Conservation (phyloP, 2,113 vertebrate genomes). For the Zosterops hypoxanthus region DNA sequence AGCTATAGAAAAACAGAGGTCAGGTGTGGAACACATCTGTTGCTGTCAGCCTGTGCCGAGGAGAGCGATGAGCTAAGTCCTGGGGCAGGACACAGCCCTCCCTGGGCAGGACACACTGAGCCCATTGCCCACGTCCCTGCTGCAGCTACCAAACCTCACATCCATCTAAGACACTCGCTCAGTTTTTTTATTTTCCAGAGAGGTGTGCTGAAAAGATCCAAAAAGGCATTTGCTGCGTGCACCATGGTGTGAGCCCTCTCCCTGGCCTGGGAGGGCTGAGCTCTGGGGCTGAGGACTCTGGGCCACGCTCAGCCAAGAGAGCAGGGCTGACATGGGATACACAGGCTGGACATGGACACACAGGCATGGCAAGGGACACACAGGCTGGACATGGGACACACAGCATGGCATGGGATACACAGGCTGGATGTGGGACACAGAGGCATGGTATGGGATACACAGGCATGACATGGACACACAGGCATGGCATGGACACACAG, state of each 20-base stretch:
- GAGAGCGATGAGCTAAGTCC: neutral
- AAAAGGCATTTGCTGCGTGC: too few species aligned
- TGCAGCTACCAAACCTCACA: neutral
- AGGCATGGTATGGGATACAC: too few species aligned
- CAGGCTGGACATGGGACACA: too few species aligned
- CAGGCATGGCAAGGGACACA: too few species aligned
- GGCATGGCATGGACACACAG: too few species aligned
- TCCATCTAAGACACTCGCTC: rapidly evolving
- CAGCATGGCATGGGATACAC: too few species aligned
- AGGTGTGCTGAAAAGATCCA: neutral
- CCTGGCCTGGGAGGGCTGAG: rapidly evolving
- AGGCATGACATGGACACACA: too few species aligned
- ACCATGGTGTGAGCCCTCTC: rapidly evolving
- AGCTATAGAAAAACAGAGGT: neutral
- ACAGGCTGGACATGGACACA: too few species aligned
- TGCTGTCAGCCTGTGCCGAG: neutral
- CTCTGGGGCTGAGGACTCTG: rapidly evolving
- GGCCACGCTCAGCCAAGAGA: neutral
- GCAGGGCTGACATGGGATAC: neutral
- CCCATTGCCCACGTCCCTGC: rapidly evolving
- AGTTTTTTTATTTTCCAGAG: neutral
- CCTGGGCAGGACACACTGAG: rapidly evolving
- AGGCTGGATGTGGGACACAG: too few species aligned
- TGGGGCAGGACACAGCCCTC: neutral
- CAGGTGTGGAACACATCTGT: neutral